Base-by-base conservation (phyloP, 2,888 invertebrate species). In the Anthophora plumipes region DNA sequence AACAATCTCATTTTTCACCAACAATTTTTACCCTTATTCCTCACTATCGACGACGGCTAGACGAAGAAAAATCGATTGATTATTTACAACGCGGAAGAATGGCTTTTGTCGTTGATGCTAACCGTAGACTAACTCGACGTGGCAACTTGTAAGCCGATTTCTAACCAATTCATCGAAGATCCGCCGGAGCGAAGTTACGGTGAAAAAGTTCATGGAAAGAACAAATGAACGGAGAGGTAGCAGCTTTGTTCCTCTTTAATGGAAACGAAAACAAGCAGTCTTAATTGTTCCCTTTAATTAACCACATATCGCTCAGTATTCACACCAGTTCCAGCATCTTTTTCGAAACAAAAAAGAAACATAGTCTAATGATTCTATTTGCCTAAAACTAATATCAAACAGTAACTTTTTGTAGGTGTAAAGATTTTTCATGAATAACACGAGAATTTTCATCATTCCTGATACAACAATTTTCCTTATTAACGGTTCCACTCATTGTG, bases 71-170 rank as follows among this genome's bases (percentile, higher is more conserved):
- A 52, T 54, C 61, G 66, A 63, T 73, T 31, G 64, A 83, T 83
- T 81, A 81, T 83, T 83, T 74, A 43, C 57, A 7, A 25, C 25
- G 11, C 2, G n/a, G 17, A n/a, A n/a, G n/a, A 4, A 31, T n/a
- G 50, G 64, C 66, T 57, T 54, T 63, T 20, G 12, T 4, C 55
- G 11, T 14, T 5, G 4, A n/a, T n/a, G 41, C 46, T 8, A 12
- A 20, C n/a, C 4, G 25, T 69, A 55, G 61, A 55, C 77, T 70
- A 77, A 82, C 61, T 73, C 43, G 43, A 54, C 52, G 37, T 25
- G 22, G 14, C 57, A 74, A 82, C 55, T 83, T 74, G 71, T 83
- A 83, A 83, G 82, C 82, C 67, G 82, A 77, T 83, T 82, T 66
- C 57, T 46, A 55, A 61, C 22, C 22, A 69, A 70, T 61, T 41